A percentile compares a stretch with the other conserved stretches of the same genome.
Conservation (phyloP, 2,888 invertebrate species). For the Marasmarcha lunaedactyla region DNA sequence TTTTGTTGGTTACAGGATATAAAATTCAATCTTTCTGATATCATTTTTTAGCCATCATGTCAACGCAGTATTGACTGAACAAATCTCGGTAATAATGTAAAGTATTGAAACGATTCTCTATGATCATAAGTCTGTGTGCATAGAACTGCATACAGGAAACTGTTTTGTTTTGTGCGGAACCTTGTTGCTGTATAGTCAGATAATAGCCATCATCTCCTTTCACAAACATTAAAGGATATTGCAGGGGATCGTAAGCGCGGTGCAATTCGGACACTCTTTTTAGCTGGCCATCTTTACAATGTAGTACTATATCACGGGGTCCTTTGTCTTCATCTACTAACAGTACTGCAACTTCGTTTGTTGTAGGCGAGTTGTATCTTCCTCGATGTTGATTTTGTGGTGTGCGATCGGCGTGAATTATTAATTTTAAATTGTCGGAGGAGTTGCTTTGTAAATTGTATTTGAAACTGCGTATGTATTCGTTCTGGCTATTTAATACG, state of each 20-base stretch:
- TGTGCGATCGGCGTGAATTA: too few species aligned
- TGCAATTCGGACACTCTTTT: conserved; percentile 11
- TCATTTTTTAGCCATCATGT: conserved; percentile 19
- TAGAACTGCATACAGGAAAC: conserved; percentile 22
- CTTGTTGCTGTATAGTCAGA: conserved; percentile 12
- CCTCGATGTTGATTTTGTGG: too few species aligned
- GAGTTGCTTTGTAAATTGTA: too few species aligned
- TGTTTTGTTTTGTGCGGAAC: conserved; percentile 16
- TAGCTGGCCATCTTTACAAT: conserved; percentile 10
- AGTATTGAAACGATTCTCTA: conserved; percentile 13
- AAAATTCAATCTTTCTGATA: conserved; percentile 19
- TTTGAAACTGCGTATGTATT: too few species aligned
- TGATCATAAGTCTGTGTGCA: conserved; percentile 17
- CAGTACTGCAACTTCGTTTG: conserved; percentile 15
- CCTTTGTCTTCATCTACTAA: conserved; percentile 20
- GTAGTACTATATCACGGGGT: conserved; percentile 19
- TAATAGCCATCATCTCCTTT: conserved; percentile 17
- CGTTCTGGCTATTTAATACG: too few species aligned
- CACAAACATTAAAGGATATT: conserved; percentile 17
- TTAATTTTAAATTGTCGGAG: too few species aligned
- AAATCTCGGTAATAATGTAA: conserved; percentile 17
- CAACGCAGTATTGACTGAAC: conserved; percentile 8
- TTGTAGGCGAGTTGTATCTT: too few species aligned
- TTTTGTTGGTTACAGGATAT: conserved; percentile 17
- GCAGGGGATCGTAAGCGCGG: conserved; percentile 10